Percentiles rank a stretch among this genome's conserved stretches.
phyloP scores from a whole-genome alignment of 2,797 vertebrate species.

The Mareca strepera region DNA sequence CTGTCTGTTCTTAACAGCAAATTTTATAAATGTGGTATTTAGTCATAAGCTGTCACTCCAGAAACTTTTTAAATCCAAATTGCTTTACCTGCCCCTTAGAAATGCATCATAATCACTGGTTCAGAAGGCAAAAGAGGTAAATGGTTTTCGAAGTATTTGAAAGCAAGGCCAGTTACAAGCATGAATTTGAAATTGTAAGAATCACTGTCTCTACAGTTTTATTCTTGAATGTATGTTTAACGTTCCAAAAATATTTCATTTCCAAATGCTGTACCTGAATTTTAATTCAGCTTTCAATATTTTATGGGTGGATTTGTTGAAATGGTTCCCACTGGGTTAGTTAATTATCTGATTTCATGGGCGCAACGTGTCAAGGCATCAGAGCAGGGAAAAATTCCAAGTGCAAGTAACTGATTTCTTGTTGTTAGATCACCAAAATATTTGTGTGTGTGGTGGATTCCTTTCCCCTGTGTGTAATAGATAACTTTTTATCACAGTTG shows the following conservation, averaged over 20 bases:
- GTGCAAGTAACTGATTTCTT: background rate
- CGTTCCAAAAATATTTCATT: background rate
- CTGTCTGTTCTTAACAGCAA: background rate
- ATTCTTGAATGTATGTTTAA: background rate
- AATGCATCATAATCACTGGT: background rate
- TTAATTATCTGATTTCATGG: background rate
- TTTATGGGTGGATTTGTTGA: background rate
- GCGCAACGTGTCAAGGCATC: background rate
- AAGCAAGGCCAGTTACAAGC: background rate
- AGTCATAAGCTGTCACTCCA: background rate
- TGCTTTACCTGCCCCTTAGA: background rate
- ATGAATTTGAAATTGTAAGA: background rate
- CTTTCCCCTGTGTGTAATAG: background rate
- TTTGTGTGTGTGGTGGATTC: background rate
- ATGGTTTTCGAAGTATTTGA: background rate
- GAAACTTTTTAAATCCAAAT: background rate
- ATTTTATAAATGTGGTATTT: background rate
- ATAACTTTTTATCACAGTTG: background rate
- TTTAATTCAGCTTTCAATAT: background rate
- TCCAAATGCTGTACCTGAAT: background rate
- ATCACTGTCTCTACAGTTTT: background rate
- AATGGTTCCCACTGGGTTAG: background rate
- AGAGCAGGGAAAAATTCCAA: background rate
- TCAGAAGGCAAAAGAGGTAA: background rate
- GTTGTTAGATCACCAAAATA: background rate